Percentiles rank a stretch among this genome's conserved stretches.
These are phyloP conservation scores for Sarcophaga carnaria DNA, from an alignment of 2,888 invertebrate genomes.

Conservation along the genomic window DNA sequence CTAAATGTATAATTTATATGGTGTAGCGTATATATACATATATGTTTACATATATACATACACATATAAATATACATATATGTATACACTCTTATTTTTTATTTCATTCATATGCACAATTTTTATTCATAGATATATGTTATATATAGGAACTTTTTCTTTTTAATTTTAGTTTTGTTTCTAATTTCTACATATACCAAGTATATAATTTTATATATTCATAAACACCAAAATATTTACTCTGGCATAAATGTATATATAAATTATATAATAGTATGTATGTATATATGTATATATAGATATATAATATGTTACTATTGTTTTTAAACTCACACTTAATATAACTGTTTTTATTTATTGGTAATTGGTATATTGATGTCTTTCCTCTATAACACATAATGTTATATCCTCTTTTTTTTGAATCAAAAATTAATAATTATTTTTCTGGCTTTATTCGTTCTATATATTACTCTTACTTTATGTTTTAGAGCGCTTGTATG, in stretches of 20 bases:
- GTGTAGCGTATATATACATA: not conserved
- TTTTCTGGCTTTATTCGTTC: not conserved
- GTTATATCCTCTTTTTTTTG: not conserved
- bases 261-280: constrained; percentile 8
- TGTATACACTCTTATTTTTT: not conserved
- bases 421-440: not conserved
- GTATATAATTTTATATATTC: constrained; percentile 7
- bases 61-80: not conserved
- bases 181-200: constrained; percentile 39
- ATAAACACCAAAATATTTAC: not conserved
- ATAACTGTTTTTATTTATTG: constrained; percentile 1
- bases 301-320: constrained; percentile 2
- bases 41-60: not conserved
- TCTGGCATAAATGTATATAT: constrained; percentile 13
- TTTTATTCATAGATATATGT: constrained; percentile 23
- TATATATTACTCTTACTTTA: no score
- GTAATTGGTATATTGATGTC: not conserved
- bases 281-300: constrained; percentile 16
- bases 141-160: constrained; percentile 39
- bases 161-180: constrained; percentile 26
- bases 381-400: not conserved
- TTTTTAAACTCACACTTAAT: constrained; percentile 27
- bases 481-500: no score
- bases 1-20: not conserved
- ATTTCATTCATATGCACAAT: constrained; percentile 11